Percentiles rank a stretch among this genome's conserved stretches.
Conservation (phyloP, 2,888 invertebrate species). For the Disparrhopalites patrizii region DNA sequence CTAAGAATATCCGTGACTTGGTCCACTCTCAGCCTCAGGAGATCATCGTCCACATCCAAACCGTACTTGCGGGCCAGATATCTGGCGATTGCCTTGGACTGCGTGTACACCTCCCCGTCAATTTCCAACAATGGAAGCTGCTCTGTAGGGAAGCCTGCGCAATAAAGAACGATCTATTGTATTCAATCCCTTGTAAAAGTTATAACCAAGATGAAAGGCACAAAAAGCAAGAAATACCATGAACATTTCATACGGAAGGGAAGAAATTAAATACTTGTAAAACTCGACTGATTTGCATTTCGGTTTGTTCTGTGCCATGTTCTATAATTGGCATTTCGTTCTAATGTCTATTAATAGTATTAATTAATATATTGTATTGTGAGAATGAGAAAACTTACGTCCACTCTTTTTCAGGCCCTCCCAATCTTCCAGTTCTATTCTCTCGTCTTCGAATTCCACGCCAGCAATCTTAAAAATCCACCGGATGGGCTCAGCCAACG, state of each 20-base stretch:
- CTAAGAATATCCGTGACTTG: slow-evolving; percentile 54
- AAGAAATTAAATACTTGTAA: too few relatives aligned
- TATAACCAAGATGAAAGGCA: too few relatives aligned
- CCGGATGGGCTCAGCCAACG: slow-evolving; percentile 10
- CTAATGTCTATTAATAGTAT: too few relatives aligned
- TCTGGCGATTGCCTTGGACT: slow-evolving; percentile 59
- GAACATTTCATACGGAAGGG: too few relatives aligned
- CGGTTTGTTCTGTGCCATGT: too few relatives aligned
- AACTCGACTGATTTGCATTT: too few relatives aligned
- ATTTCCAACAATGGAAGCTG: slow-evolving; percentile 59
- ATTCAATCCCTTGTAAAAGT: too few relatives aligned
- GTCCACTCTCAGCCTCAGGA: slow-evolving; percentile 59
- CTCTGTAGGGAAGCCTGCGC: slow-evolving; percentile 35
- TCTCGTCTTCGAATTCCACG: slow-evolving; percentile 17
- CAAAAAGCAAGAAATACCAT: too few relatives aligned
- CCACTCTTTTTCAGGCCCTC: neutral
- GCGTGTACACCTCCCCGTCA: slow-evolving; percentile 57
- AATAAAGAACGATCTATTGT: too few relatives aligned
- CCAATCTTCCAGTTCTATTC: slow-evolving; percentile 2
- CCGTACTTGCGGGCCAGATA: slow-evolving; percentile 58
- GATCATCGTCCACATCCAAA: slow-evolving; percentile 57
- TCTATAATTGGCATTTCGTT: too few relatives aligned
- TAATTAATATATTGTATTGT: too few relatives aligned
- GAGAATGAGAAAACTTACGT: slow-evolving; percentile 6
- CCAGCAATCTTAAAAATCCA: slow-evolving; percentile 11